A percentile compares a stretch with the other conserved stretches of the same genome.
phyloP scores from a whole-genome alignment of 92 coral and sea anemone species.

The Phenganax stokvisi region DNA sequence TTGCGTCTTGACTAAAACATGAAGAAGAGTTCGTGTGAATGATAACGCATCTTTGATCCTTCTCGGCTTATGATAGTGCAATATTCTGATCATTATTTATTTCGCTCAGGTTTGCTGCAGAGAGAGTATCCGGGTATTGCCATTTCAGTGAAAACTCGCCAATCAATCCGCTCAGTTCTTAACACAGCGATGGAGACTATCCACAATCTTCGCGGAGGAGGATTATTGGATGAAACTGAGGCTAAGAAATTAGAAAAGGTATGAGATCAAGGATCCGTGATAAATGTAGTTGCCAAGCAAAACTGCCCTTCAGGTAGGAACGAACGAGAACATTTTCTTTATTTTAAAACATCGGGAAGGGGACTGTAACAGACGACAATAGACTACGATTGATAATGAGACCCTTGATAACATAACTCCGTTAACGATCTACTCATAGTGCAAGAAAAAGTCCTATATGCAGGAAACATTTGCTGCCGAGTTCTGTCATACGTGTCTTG shows the following conservation, averaged over 20 bases:
- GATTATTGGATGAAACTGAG: constrained; percentile 88
- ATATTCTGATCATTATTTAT: neutral
- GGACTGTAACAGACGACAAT: too few relatives aligned
- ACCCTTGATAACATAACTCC: too few relatives aligned
- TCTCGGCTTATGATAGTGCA: neutral
- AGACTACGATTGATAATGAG: too few relatives aligned
- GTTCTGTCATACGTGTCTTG: too few relatives aligned
- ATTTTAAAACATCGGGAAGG: too few relatives aligned
- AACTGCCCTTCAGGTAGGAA: neutral
- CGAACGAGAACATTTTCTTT: too few relatives aligned
- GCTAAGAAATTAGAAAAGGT: constrained; percentile 84
- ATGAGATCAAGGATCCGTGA: neutral
- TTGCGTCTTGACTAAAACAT: too few relatives aligned
- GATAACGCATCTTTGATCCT: neutral
- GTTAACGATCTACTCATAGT: too few relatives aligned
- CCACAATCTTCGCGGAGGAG: constrained; percentile 86
- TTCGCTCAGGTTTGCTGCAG: constrained; percentile 70
- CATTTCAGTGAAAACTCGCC: constrained; percentile 95
- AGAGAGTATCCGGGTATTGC: constrained; percentile 96
- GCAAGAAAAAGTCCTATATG: too few relatives aligned
- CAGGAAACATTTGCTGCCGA: too few relatives aligned
- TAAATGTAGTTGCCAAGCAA: neutral
- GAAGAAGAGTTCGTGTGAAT: too few relatives aligned
- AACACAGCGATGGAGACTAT: constrained; percentile 89
- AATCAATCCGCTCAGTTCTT: constrained; percentile 87